Percentiles rank a stretch among this genome's conserved stretches.
phyloP scores from a whole-genome alignment of 2,113 vertebrate genomes.

The Antechinus flavipes region DNA sequence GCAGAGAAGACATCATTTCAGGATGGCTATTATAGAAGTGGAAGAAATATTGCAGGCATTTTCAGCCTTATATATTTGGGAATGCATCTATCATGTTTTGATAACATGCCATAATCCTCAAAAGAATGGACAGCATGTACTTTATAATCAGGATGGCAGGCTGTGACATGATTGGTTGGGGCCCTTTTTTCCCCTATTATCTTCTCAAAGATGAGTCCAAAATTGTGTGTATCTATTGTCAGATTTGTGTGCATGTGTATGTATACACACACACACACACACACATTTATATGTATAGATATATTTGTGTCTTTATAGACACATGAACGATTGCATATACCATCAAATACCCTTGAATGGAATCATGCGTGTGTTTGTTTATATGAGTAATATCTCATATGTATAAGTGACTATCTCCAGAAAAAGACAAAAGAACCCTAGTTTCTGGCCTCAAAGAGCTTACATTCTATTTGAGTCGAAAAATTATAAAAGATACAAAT shows the following conservation, averaged over 20 bases:
- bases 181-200: constrained; percentile 37
- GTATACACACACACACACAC: too few relatives aligned
- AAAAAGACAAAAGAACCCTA: not conserved
- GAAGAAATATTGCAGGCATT: constrained; percentile 69
- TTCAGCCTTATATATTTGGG: constrained; percentile 67
- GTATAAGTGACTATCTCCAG: not conserved
- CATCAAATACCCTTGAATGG: not conserved
- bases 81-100: constrained; percentile 81
- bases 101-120: constrained; percentile 73
- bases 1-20: constrained; percentile 45
- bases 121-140: constrained; percentile 58
- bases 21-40: constrained; percentile 64
- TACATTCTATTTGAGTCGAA: not conserved
- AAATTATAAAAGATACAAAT: not conserved
- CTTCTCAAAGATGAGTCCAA: constrained; percentile 26
- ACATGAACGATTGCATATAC: constrained; percentile 24
- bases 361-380: not conserved
- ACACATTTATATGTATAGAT: not conserved
- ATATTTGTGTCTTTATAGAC: constrained; percentile 13
- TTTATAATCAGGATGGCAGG: constrained; percentile 53
- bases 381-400: too few relatives aligned
- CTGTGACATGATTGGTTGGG: constrained; percentile 63
- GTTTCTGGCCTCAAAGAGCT: not conserved
- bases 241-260: constrained; percentile 19
- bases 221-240: constrained; percentile 24